Conservation (phyloP, 2,888 invertebrate genomes). For the Drosophila neonasuta region DNA sequence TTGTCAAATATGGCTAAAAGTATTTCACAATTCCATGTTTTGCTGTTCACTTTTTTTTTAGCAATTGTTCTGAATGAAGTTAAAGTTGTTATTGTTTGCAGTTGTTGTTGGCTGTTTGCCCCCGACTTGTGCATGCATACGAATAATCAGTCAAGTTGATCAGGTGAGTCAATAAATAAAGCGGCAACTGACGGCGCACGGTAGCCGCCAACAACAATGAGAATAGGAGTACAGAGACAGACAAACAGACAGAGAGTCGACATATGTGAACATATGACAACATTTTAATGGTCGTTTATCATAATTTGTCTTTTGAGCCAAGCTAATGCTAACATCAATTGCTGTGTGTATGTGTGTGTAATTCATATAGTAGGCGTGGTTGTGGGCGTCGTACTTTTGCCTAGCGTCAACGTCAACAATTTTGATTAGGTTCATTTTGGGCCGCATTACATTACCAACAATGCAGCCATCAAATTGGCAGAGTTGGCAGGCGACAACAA, state of each 20-base stretch:
- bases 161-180: slow-evolving; percentile 81
- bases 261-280: slow-evolving; percentile 71
- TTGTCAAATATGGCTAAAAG: background rate
- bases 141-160: slow-evolving; percentile 82
- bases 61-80: slow-evolving; percentile 49
- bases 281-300: slow-evolving; percentile 73
- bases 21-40: slow-evolving; percentile 2
- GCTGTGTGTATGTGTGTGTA: slow-evolving; percentile 31
- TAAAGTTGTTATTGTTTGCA: slow-evolving; percentile 23
- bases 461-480: slow-evolving; percentile 25
- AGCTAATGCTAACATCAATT: slow-evolving; percentile 67
- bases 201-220: slow-evolving; percentile 41
- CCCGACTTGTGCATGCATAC: slow-evolving; percentile 75
- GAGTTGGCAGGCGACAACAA: slow-evolving; percentile 10
- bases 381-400: slow-evolving; percentile 23
- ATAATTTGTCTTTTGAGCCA: slow-evolving; percentile 68
- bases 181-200: slow-evolving; percentile 51
- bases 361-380: slow-evolving; percentile 31
- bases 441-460: slow-evolving; percentile 33
- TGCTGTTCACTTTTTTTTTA: slow-evolving; percentile 8
- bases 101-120: slow-evolving; percentile 27
- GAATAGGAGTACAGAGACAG: slow-evolving; percentile 10
- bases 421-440: slow-evolving; percentile 44
- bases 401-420: slow-evolving; percentile 36
- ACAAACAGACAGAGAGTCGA: slow-evolving; percentile 32